Base-by-base conservation (phyloP, 2,113 vertebrate genomes). In the Phylloscopus trochiloides region DNA sequence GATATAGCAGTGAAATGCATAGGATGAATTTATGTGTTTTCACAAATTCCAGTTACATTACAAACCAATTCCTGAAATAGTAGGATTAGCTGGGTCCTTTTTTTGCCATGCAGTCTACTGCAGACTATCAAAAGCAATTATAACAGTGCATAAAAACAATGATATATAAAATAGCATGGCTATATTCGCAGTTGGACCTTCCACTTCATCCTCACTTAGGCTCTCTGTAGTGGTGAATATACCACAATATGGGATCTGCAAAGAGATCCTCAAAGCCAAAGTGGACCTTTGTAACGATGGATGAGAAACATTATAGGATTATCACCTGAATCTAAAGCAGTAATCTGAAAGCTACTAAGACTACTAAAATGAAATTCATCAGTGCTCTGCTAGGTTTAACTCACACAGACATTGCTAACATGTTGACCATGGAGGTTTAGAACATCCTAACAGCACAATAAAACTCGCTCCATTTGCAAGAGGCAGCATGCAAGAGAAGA, bases 281-380 rank as follows among this genome's bases (percentile, higher is more conserved):
- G 22, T 13, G 9, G 14, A 61, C 21, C 36, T 88, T 57, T 15
- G 12, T 42, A 72, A 52, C 14, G 3, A 54, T 1, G 15, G 17
- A 74, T 66, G 29, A 89, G 19, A 75, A 86, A 72, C 21, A 51
- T 13, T 4, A 5, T 0, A 55, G n/a, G 52, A 90, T 67, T 45
- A 74, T 9, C 17, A 81, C 4, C 28, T 5, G 6, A 82, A 47
- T 28, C 38, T 36, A 54, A 88, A 78, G 47, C 7, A 55, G 51
- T 42, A 67, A 86, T 32, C 43, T 67, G 76, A 84, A 87, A 90
- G n/a, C 52, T 65, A 75, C 40, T 52, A 63, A 71, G 13, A 62
- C 32, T 55, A 77, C 9, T 43, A 50, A 70, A 92, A 77, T n/a
- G 6, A 74, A 78, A 87, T 43, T 78, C 45, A 31, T 63, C 65